Evolutionary conservation across 2,888 invertebrate species (phyloP).

Genomic region (Noctua fimbriata): DNA sequence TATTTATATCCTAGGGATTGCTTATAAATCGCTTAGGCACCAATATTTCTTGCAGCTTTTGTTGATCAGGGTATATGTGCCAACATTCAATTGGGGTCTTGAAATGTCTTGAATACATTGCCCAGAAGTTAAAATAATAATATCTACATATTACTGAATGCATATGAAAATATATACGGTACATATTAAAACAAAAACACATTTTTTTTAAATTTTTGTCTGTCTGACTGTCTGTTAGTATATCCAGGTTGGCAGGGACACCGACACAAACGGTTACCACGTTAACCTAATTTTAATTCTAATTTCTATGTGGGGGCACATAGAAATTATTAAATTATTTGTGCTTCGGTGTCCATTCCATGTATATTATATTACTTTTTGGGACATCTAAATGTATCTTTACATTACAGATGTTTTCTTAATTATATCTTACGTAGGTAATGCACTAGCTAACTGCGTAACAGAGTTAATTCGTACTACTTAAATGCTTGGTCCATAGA

Average conservation of each 20-base stretch:
- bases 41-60: background rate
- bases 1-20: constrained; percentile 24
- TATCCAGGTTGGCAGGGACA: no score
- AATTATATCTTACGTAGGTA: background rate
- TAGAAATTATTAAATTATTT: no score
- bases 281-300: no score
- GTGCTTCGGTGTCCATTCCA: no score
- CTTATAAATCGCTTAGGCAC: background rate
- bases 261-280: no score
- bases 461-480: background rate
- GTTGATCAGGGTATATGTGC: background rate
- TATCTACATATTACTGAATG: no score
- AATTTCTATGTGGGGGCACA: no score
- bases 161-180: no score
- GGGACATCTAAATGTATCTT: background rate
- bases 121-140: background rate
- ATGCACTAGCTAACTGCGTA: background rate
- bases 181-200: no score
- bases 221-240: no score
- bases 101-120: background rate
- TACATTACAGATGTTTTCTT: background rate
- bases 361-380: background rate
- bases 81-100: no score
- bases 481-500: constrained; percentile 14
- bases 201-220: no score